A percentile compares a stretch with the other conserved stretches of the same genome.
Evolutionary conservation across 2,113 vertebrate genomes (phyloP).

Genomic region (Muntiacus muntjak): DNA sequence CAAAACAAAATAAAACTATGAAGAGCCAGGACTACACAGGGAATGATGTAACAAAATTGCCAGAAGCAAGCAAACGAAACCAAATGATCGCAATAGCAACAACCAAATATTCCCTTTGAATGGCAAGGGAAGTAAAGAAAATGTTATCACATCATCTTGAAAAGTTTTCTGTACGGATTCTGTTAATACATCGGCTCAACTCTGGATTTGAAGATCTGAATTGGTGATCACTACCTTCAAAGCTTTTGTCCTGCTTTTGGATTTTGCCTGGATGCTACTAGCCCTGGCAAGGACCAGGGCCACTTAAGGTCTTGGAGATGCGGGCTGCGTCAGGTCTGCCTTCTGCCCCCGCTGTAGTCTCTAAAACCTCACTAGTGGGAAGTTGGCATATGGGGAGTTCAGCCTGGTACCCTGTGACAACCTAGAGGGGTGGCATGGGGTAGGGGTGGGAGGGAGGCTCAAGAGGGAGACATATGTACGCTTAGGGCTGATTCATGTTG

Average conservation of each 20-base stretch:
- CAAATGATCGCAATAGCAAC: fast-evolving
- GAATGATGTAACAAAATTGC: fast-evolving
- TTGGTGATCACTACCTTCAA: background rate
- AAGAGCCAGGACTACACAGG: background rate
- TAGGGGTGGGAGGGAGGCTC: background rate
- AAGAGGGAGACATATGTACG: background rate
- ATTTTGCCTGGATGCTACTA: background rate
- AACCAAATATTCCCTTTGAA: background rate
- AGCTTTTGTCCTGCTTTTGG: background rate
- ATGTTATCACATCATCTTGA: fast-evolving
- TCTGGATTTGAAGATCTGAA: background rate
- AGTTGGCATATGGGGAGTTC: background rate
- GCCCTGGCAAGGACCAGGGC: background rate
- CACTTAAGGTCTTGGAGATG: fast-evolving
- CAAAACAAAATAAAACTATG: background rate
- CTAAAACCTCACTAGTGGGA: background rate
- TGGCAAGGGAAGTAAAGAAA: background rate
- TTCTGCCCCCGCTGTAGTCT: background rate
- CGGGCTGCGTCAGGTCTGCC: fast-evolving
- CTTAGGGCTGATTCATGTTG: background rate
- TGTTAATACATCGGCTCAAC: background rate
- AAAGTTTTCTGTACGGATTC: background rate
- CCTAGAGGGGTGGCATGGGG: background rate
- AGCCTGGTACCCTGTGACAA: background rate
- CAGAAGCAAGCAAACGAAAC: background rate